These are phyloP conservation scores for Xanthostigma xanthostigma DNA, from an alignment of 2,888 invertebrate genomes.

Conservation along the genomic window DNA sequence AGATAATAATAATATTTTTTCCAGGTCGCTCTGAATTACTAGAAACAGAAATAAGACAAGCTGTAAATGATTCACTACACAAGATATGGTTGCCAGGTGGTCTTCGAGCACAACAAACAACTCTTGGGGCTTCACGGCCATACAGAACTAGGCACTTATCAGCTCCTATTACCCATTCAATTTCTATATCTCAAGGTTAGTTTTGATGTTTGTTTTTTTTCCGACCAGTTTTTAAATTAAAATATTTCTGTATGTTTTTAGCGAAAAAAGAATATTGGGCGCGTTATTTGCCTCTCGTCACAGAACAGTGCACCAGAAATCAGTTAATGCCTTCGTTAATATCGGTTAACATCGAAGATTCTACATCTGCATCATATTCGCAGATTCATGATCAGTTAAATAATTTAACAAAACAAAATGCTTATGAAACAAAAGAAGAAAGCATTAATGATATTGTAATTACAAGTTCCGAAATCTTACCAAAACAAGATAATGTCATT, in stretches of 20 bases:
- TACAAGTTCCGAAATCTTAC: conserved; percentile 1
- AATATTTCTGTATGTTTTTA: conserved; percentile 14
- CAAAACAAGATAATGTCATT: conserved; percentile 2
- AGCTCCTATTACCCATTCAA: not conserved
- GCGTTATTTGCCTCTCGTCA: conserved; percentile 22
- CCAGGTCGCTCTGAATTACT: conserved; percentile 4
- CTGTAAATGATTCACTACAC: conserved; percentile 18
- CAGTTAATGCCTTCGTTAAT: conserved; percentile 24
- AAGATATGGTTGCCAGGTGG: not conserved
- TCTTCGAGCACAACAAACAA: too few relatives aligned
- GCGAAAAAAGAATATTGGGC: conserved; percentile 25
- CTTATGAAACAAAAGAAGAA: conserved; percentile 1
- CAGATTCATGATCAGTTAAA: too few relatives aligned
- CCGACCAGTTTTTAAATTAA: not conserved
- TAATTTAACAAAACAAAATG: conserved; percentile 1
- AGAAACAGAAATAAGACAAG: conserved; percentile 32
- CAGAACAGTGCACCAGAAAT: conserved; percentile 22
- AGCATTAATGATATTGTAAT: not conserved
- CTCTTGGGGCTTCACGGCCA: not conserved
- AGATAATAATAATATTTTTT: conserved; percentile 23
- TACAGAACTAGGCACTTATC: not conserved
- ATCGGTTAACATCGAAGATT: too few relatives aligned
- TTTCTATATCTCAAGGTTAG: not conserved
- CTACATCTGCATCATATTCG: too few relatives aligned
- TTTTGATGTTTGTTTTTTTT: not conserved